Conservation (phyloP, 1,140 invertebrate species). For the Platyscapa corneri region DNA sequence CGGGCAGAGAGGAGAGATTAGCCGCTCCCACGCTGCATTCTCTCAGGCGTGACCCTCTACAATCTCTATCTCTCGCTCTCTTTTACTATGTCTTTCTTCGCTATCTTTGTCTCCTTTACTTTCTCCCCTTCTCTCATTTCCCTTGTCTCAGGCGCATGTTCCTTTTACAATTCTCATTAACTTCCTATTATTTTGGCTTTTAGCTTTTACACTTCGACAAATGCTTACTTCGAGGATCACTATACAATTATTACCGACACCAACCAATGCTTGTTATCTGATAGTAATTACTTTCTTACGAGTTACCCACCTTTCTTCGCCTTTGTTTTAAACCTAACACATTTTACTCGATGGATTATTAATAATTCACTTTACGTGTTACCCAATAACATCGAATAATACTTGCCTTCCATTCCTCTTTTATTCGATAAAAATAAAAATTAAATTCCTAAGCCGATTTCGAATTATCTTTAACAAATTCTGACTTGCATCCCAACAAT, state of each 20-base stretch:
- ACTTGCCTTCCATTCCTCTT: too few relatives aligned
- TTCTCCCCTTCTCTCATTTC: background rate
- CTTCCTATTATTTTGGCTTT: background rate
- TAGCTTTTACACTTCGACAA: background rate
- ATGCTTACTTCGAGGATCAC: background rate
- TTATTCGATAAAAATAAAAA: too few relatives aligned
- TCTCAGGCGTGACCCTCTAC: slow-evolving; percentile 67
- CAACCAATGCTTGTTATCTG: background rate
- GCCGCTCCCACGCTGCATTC: slow-evolving; percentile 71
- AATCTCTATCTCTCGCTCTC: slow-evolving; percentile 31
- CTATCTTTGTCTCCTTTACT: slow-evolving; percentile 27
- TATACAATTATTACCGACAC: background rate
- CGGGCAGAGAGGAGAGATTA: slow-evolving; percentile 48
- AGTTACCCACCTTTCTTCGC: background rate
- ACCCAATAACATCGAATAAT: too few relatives aligned
- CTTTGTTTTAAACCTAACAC: background rate
- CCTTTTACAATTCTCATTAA: background rate
- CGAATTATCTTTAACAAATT: too few relatives aligned
- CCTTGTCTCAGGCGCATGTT: background rate
- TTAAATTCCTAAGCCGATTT: too few relatives aligned
- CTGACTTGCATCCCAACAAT: too few relatives aligned
- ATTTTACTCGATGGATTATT: too few relatives aligned
- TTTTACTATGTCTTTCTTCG: slow-evolving; percentile 16
- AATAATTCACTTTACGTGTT: too few relatives aligned
- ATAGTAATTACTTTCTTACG: background rate